Base-by-base conservation (phyloP, 2,888 invertebrate genomes). In the Acanthosepion lycidas region DNA sequence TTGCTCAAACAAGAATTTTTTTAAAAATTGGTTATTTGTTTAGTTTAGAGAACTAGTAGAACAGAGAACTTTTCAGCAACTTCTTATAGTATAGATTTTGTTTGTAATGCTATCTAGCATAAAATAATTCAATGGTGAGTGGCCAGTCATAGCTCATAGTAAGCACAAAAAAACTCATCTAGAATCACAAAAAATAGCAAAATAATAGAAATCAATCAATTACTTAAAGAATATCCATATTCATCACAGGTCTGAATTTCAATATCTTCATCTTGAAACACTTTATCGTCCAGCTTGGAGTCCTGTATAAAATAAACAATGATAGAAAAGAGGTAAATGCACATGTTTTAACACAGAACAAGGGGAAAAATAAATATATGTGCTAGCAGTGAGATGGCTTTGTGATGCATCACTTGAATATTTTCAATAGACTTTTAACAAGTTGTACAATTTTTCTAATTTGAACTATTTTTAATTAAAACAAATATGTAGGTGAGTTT, bases 161-260 rank as follows among this genome's bases (percentile, higher is more conserved):
- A 59, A 59, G 59, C 23, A 23, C 59, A 59, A 59, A 59, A 78
- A 78, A 78, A 78, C n/a, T 78, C 15, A 8, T 55, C 20, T 12
- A 78, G 23, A 42, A 64, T 23, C 51, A n/a, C 42, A 91, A 33
- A 28, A 55, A 53, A 91, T 42, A 33, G 28, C 12, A 33, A 12
- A n/a, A 92, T n/a, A 91, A 94, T 51, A 94, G 33, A 49, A 93
- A 78, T 51, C 12, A n/a, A 26, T 42, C 92, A 98, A 98, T 98
- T 98, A 99, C 99, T 98, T 97, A 98, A 98, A n/a, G 99, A 99
- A 98, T 99, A 99, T 95, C 99, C 99, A 97, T 98, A 99, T 96
- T 98, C 98, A 97, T 99, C 99, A 97, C 99, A 99, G 96, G 98
- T 98, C 96, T 99, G 99, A 28, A 95, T 95, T 91, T 96, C 96